Conservation (phyloP, 2,797 vertebrate species). For the Bucorvus abyssinicus region DNA sequence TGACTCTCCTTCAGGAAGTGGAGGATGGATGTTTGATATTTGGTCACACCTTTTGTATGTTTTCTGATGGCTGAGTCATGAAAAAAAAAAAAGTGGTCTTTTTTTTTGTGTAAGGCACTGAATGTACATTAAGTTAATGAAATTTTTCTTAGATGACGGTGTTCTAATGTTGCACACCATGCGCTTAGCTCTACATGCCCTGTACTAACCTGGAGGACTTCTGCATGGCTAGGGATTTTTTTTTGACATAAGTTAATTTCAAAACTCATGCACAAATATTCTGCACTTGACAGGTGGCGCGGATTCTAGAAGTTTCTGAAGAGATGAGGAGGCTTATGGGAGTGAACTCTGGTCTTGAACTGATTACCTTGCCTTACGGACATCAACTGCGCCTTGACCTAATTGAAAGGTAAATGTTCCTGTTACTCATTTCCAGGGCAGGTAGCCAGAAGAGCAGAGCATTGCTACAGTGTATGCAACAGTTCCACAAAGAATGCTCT, state of each 20-base stretch:
- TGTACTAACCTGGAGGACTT: background rate
- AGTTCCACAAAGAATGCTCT: background rate
- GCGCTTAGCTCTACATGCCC: background rate
- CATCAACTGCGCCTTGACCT: conserved; percentile 93
- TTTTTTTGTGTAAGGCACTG: background rate
- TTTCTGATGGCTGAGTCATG: background rate
- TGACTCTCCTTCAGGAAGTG: background rate
- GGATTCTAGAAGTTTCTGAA: conserved; percentile 90
- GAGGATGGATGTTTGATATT: background rate
- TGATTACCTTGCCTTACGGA: conserved; percentile 92
- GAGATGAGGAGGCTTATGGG: conserved; percentile 89
- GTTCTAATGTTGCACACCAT: background rate
- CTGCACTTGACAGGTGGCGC: conserved; percentile 82
- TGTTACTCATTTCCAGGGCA: background rate
- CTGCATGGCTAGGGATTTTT: accelerated
- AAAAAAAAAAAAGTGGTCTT: background rate
- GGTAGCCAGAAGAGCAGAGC: background rate
- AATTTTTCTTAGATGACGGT: background rate
- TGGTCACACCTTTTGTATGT: background rate
- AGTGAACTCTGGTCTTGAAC: conserved; percentile 90
- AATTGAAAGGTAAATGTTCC: conserved; percentile 87
- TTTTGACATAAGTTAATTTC: background rate
- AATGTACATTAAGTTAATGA: background rate
- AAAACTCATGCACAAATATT: background rate
- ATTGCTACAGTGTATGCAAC: background rate